Evolutionary conservation across 2,888 invertebrate genomes (phyloP).

Genomic region (Pristionchus mayeri): DNA sequence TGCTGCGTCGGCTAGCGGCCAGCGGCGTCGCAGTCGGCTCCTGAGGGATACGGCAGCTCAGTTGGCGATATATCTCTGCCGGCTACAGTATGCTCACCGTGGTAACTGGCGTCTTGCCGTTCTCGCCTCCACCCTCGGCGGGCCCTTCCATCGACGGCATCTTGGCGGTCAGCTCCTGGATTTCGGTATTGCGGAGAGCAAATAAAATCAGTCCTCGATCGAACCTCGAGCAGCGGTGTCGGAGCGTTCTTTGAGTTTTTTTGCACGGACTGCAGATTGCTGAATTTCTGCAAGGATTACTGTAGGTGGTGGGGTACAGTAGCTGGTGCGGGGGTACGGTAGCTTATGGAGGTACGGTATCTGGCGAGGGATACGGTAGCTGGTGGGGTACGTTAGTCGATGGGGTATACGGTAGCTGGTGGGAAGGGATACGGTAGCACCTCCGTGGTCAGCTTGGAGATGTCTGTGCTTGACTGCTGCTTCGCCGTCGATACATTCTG

Average conservation of each 20-base stretch:
- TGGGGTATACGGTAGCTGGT: too few relatives aligned
- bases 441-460: not conserved
- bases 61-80: not conserved
- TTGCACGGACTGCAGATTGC: too few relatives aligned
- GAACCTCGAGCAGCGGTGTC: too few relatives aligned
- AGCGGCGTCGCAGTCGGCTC: not conserved
- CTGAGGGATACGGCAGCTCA: slow-evolving; percentile 12
- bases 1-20: too few relatives aligned
- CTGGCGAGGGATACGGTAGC: too few relatives aligned
- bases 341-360: too few relatives aligned
- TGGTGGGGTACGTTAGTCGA: too few relatives aligned
- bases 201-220: slow-evolving; percentile 15
- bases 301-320: not conserved
- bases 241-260: not conserved
- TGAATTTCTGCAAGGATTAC: not conserved
- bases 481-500: not conserved
- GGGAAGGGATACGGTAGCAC: too few relatives aligned
- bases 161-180: not conserved
- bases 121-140: not conserved
- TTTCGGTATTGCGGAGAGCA: not conserved
- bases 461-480: not conserved
- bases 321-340: too few relatives aligned
- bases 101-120: too few relatives aligned
- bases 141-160: not conserved
- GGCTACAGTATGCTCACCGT: not conserved